Percentiles rank a stretch among this genome's conserved stretches.
These are phyloP conservation scores for Brachyopa scutellaris DNA, from an alignment of 2,888 invertebrate species.

Conservation along the genomic window DNA sequence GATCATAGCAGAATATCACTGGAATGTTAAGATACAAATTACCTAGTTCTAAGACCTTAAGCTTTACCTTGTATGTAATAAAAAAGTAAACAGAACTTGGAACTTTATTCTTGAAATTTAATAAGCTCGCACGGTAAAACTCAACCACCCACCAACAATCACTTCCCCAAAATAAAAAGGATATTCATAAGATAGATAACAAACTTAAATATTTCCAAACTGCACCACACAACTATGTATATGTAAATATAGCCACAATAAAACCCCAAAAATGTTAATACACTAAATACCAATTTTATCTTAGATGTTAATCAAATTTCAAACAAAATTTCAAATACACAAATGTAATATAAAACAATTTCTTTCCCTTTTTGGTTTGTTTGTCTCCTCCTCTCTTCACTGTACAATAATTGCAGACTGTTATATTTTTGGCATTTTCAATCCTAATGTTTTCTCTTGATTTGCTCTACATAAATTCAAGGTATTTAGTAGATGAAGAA, in stretches of 20 bases:
- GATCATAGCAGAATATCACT: too few relatives aligned
- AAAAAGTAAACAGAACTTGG: too few relatives aligned
- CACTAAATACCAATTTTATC: background rate
- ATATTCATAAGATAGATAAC: too few relatives aligned
- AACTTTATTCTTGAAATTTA: too few relatives aligned
- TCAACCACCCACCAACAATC: too few relatives aligned
- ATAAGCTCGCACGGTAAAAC: too few relatives aligned
- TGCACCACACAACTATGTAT: slow-evolving; percentile 43
- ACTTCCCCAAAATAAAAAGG: too few relatives aligned
- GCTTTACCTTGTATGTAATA: too few relatives aligned
- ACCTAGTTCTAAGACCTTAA: too few relatives aligned
- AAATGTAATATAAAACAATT: slow-evolving; percentile 58
- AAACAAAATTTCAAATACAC: slow-evolving; percentile 5
- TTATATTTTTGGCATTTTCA: slow-evolving; percentile 83
- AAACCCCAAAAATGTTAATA: slow-evolving; percentile 36
- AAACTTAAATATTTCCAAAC: background rate
- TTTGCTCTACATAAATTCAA: slow-evolving; percentile 83
- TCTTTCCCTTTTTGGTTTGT: slow-evolving; percentile 57
- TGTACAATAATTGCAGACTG: slow-evolving; percentile 80
- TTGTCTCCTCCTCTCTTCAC: slow-evolving; percentile 67
- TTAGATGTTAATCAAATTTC: slow-evolving; percentile 4
- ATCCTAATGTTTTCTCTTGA: slow-evolving; percentile 83
- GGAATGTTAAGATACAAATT: too few relatives aligned
- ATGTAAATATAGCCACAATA: slow-evolving; percentile 6
- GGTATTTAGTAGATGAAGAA: slow-evolving; percentile 77